A percentile compares a stretch with the other conserved stretches of the same genome.
phyloP scores from a whole-genome alignment of 2,113 vertebrate species.

The Gnathonemus echidnorhynchus region DNA sequence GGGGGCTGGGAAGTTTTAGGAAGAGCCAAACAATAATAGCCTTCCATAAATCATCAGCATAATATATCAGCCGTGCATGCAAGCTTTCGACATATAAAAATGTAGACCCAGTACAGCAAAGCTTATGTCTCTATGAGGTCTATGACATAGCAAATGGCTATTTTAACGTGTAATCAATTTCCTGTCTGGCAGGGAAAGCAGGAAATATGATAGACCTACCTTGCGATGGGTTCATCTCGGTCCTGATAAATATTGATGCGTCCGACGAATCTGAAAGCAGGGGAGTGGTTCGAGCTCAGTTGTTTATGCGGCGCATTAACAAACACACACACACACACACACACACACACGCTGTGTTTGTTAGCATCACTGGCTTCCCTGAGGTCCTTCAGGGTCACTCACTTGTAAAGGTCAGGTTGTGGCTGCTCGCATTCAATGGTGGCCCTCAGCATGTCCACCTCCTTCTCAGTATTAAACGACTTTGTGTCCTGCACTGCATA shows the following conservation, averaged over 20 bases:
- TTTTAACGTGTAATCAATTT: constrained; percentile 34
- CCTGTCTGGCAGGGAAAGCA: constrained; percentile 5
- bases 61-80: neutral
- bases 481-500: constrained; percentile 92
- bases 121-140: constrained; percentile 1
- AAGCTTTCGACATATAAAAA: neutral
- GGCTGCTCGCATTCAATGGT: constrained; percentile 98
- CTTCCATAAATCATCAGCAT: neutral
- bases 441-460: constrained; percentile 76
- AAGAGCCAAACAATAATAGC: neutral
- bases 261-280: constrained; percentile 78
- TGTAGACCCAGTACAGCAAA: neutral
- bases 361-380: neutral
- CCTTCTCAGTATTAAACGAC: constrained; percentile 78
- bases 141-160: constrained; percentile 15
- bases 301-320: neutral
- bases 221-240: constrained; percentile 76
- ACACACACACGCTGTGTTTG: neutral
- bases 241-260: constrained; percentile 89
- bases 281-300: neutral
- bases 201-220: constrained; percentile 57
- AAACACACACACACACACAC: neutral
- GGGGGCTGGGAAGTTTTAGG: neutral
- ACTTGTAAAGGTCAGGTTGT: constrained; percentile 97
- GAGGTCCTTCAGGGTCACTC: constrained; percentile 44